Base-by-base conservation (phyloP, 2,113 vertebrate species). In the Microcebus griseorufus region DNA sequence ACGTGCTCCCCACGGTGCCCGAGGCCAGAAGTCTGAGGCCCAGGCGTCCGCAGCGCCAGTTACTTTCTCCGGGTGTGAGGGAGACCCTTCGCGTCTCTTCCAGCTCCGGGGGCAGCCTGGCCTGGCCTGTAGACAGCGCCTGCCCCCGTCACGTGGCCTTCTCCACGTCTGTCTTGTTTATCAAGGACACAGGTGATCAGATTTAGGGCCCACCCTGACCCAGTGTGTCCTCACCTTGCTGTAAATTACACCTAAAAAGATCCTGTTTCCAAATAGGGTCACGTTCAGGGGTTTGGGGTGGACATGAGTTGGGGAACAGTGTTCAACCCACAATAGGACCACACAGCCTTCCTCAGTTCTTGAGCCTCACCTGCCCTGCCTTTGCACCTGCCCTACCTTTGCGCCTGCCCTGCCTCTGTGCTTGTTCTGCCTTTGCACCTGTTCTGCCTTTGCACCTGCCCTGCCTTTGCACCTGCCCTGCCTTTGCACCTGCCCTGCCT, bases 171-270 rank as follows among this genome's bases (percentile, higher is more conserved):
- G 20, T 76, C 45, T n/a, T n/a, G 69, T 45, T 16, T 22, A 37
- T 4, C 0, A 5, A 58, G 37, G 37, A 65, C 3, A 2, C 9
- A 6, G 17, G 20, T 39, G 53, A 9, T 12, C 0, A 0, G 5
- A 51, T 5, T 39, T 10, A 18, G n/a, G 39, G 8, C 51, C 16
- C 9, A 53, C 3, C 11, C 2, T 29, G 10, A 27, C 10, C 73
- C 58, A 16, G 7, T 3, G 34, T 2, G 29, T 39, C 51, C 29
- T 37, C 16, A 10, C 8, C 17, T 48, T 20, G 5, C 39, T n/a
- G 7, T 1, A 0, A 2, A 1, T 22, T 10, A 0, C 5, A 6
- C 29, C 29, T 20, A n/a, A 92, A 73, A 82, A 27, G 53, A 37
- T 10, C 1, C 6, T 25, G 14, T 32, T 42, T 75, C 42, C 69